These are phyloP conservation scores for Ceratosolen fusciceps DNA, from an alignment of 1,140 invertebrate species.

Conservation along the genomic window DNA sequence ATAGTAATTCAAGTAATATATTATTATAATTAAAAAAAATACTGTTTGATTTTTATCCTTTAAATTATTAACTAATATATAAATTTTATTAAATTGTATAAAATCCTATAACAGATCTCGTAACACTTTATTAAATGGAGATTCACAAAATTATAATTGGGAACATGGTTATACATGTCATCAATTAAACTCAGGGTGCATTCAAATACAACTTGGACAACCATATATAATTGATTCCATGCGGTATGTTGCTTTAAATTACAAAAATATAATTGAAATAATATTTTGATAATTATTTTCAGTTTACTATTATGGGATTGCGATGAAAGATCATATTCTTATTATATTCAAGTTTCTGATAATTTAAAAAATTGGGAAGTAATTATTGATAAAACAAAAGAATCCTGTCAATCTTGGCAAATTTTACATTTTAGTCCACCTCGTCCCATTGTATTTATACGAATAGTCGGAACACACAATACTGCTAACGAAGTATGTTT, in stretches of 20 bases:
- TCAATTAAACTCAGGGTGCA: constrained; percentile 95
- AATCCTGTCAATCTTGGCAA: constrained; percentile 93
- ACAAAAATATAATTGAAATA: constrained; percentile 23
- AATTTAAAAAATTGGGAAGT: constrained; percentile 92
- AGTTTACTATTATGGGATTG: constrained; percentile 97
- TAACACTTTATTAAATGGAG: constrained; percentile 96
- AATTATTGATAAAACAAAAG: constrained; percentile 83
- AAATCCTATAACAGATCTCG: constrained; percentile 77
- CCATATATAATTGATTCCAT: constrained; percentile 94
- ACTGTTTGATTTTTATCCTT: no score
- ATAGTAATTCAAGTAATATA: no score
- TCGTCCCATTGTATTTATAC: constrained; percentile 91
- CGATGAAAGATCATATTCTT: constrained; percentile 96
- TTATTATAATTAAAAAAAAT: no score
- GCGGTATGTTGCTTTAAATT: constrained; percentile 73
- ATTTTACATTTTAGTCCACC: constrained; percentile 82
- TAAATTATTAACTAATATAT: no score
- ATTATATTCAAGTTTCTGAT: constrained; percentile 95
- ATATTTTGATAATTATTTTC: constrained; percentile 43
- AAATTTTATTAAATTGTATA: neutral
- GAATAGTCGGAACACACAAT: constrained; percentile 95
- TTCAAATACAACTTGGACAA: constrained; percentile 95
- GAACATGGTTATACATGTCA: constrained; percentile 99
- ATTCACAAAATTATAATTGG: constrained; percentile 96
- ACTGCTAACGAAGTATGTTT: constrained; percentile 92